Conservation (phyloP, 2,113 vertebrate species). For the Lepidothrix coronata region DNA sequence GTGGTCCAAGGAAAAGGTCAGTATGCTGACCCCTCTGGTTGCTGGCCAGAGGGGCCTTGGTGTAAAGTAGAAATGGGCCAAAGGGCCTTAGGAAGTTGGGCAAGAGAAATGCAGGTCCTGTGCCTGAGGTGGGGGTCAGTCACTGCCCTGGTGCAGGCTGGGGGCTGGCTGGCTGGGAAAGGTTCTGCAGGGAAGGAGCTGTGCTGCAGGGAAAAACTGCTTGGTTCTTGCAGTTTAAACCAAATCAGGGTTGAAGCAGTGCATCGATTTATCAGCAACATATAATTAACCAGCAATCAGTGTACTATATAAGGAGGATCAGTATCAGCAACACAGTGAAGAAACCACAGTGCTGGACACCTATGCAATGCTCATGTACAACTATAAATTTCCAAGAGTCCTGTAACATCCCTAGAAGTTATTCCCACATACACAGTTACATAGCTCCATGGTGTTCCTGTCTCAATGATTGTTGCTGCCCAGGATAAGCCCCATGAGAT, state of each 20-base stretch:
- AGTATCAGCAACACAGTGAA: not conserved
- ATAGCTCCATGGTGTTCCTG: not conserved
- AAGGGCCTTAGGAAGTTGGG: not conserved
- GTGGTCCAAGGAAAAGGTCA: not conserved
- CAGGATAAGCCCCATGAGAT: fast-evolving
- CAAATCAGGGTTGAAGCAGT: not conserved
- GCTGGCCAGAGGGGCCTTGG: not conserved
- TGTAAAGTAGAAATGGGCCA: not conserved
- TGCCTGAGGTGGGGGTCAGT: not conserved
- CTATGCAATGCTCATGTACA: not conserved
- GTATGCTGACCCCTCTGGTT: not conserved
- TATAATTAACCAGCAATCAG: constrained; percentile 42
- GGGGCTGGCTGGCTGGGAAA: not conserved
- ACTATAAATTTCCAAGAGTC: not conserved
- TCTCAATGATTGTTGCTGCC: not conserved
- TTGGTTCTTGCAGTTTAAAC: not conserved
- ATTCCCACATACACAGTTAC: not conserved
- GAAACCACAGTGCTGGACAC: not conserved
- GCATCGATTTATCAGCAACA: not conserved
- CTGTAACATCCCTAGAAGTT: not conserved
- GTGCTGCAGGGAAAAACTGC: not conserved
- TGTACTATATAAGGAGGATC: not conserved
- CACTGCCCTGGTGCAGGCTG: not conserved
- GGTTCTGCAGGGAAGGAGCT: not conserved
- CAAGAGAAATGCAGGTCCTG: not conserved